phyloP scores from a whole-genome alignment of 1,140 invertebrate species.

The Diorhabda sublineata region DNA sequence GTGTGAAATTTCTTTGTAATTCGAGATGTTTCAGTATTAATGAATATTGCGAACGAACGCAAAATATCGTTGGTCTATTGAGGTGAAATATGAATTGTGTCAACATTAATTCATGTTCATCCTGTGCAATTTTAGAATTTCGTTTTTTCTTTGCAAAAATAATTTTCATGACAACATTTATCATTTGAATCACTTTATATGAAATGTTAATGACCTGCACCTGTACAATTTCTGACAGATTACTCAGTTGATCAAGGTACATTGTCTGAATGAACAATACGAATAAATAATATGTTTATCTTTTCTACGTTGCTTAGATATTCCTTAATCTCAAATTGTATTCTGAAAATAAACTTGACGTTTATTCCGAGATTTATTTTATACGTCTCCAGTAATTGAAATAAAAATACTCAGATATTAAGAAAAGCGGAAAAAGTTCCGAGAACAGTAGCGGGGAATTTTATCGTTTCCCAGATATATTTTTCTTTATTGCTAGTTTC shows the following conservation, averaged over 20 bases:
- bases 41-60: no score
- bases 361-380: conserved; percentile 18
- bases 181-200: no score
- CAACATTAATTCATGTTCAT: no score
- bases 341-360: conserved; percentile 17
- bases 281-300: conserved; percentile 16
- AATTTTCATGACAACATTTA: no score
- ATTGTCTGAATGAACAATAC: conserved; percentile 18
- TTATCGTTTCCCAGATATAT: no score
- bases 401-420: conserved; percentile 17
- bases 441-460: background rate
- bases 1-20: no score
- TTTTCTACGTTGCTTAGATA: conserved; percentile 12
- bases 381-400: conserved; percentile 20
- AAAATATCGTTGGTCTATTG: no score
- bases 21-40: no score
- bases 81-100: no score
- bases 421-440: conserved; percentile 5
- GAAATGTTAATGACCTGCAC: background rate
- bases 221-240: conserved; percentile 5
- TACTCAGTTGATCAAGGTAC: conserved; percentile 10
- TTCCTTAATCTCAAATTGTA: conserved; percentile 20
- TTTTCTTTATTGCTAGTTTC: no score
- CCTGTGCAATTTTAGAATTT: no score
- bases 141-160: no score